phyloP scores from a whole-genome alignment of 2,113 vertebrate species.

The Marmota monax region DNA sequence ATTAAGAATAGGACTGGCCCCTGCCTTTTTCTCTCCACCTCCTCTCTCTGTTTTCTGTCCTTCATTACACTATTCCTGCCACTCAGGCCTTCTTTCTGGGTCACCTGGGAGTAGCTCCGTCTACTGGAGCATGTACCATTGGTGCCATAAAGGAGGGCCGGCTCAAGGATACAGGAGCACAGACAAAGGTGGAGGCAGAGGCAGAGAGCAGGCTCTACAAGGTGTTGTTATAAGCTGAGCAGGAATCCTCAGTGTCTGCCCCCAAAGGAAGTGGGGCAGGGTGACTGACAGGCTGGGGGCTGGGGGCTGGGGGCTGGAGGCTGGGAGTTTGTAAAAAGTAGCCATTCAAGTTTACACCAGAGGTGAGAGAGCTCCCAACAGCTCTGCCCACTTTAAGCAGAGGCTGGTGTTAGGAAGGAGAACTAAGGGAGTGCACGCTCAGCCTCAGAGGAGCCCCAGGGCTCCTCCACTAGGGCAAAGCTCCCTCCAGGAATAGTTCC shows the following conservation, averaged over 20 bases:
- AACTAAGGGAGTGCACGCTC: background rate
- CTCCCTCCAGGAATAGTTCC: background rate
- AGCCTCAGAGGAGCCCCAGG: background rate
- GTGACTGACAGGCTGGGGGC: no score
- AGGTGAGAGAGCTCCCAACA: background rate
- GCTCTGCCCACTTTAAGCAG: background rate
- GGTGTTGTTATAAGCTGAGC: background rate
- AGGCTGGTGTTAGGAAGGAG: background rate
- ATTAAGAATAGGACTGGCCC: background rate
- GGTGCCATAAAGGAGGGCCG: background rate
- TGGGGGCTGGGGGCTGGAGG: background rate
- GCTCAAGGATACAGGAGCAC: rapidly evolving
- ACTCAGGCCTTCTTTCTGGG: background rate
- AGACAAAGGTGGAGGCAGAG: background rate
- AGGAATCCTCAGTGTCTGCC: background rate
- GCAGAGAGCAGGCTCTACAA: no score
- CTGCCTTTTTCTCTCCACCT: background rate
- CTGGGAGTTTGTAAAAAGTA: background rate
- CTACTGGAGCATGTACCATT: background rate
- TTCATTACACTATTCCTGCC: background rate
- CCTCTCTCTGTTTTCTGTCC: no score
- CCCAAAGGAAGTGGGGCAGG: background rate
- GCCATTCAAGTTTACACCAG: background rate
- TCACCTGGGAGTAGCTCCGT: background rate
- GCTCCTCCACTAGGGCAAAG: background rate